Base-by-base conservation (phyloP, 1,140 invertebrate species). In the Saxidomus purpurata region DNA sequence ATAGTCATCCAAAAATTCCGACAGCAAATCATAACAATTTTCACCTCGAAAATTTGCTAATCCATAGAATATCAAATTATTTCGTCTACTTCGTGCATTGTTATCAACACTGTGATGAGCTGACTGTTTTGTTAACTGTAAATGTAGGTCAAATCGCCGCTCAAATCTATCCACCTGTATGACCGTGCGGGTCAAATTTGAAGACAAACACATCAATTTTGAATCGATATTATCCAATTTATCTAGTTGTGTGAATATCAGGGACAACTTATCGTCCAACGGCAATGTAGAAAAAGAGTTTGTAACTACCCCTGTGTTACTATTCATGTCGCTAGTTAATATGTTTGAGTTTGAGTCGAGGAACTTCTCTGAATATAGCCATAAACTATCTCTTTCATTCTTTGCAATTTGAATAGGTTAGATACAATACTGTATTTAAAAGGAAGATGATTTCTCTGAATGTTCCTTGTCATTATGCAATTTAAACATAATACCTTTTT, bases 21-120 rank as follows among this genome's bases (percentile, higher is more conserved):
- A 8, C n/a, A 67, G 9, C 9, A 67, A 8, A n/a, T 8, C 11
- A 67, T 67, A 67, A 9, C 6, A 11, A 34, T 67, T 34, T n/a
- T 67, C 61, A n/a, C n/a, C n/a, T 67, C 8, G n/a, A 9, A 67
- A n/a, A 67, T 67, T n/a, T 9, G 61, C 61, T 67, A 67, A 34
- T 25, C 61, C 61, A n/a, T 67, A 67, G 31, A 67, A 67, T 9
- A 67, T 67, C 61, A 67, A n/a, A n/a, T 67, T 67, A 34, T 67
- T 67, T n/a, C 61, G 61, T 9, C 61, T n/a, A 9, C 9, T 11
- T 11, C 61, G n/a, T n/a, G 61, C 61, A 25, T n/a, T 34, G 8
- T 67, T 8, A 67, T 67, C 61, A 11, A 67, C n/a, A 9, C 9
- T 67, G n/a, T 67, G 61, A n/a, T 67, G n/a, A 9, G 61, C 61